These are phyloP conservation scores for Neelides sp. DNA, from an alignment of 1,140 invertebrate genomes.

Conservation along the genomic window DNA sequence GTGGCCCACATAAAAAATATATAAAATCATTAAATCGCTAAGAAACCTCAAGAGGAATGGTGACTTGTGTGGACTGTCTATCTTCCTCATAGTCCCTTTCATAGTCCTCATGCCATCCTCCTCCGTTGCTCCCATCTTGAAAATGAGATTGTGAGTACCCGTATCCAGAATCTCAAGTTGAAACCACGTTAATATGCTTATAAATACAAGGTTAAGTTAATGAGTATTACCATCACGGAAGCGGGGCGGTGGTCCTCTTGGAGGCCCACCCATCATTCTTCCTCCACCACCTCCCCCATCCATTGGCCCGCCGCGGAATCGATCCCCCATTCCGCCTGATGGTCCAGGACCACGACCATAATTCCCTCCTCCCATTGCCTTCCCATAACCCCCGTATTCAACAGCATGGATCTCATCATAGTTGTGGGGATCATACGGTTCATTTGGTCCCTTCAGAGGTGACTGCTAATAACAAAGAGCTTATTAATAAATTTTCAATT, in stretches of 20 bases:
- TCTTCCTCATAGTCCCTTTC: slow-evolving; percentile 24
- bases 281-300: slow-evolving; percentile 34
- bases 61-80: slow-evolving; percentile 61
- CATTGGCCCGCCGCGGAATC: too few species aligned
- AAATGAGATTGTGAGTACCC: too few species aligned
- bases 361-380: slow-evolving; percentile 34
- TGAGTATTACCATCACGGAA: too few species aligned
- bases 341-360: slow-evolving; percentile 35
- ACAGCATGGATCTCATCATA: slow-evolving; percentile 82
- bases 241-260: too few species aligned
- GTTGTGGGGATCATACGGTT: slow-evolving; percentile 89
- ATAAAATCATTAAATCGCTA: slow-evolving; percentile 10
- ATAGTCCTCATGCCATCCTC: slow-evolving; percentile 34
- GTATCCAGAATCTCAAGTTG: too few species aligned
- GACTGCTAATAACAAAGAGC: too few species aligned
- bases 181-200: too few species aligned
- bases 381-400: slow-evolving; percentile 85
- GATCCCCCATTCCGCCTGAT: slow-evolving; percentile 36
- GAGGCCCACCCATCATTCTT: slow-evolving; percentile 33
- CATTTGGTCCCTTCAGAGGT: slow-evolving; percentile 76
- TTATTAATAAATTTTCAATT: too few species aligned
- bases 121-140: slow-evolving; percentile 31
- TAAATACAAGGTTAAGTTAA: too few species aligned
- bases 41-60: slow-evolving; percentile 82
- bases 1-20: too few species aligned